A percentile compares a stretch with the other conserved stretches of the same genome.
Evolutionary conservation across 2,797 vertebrate species (phyloP).

Genomic region (Rhinophrynus dorsalis): DNA sequence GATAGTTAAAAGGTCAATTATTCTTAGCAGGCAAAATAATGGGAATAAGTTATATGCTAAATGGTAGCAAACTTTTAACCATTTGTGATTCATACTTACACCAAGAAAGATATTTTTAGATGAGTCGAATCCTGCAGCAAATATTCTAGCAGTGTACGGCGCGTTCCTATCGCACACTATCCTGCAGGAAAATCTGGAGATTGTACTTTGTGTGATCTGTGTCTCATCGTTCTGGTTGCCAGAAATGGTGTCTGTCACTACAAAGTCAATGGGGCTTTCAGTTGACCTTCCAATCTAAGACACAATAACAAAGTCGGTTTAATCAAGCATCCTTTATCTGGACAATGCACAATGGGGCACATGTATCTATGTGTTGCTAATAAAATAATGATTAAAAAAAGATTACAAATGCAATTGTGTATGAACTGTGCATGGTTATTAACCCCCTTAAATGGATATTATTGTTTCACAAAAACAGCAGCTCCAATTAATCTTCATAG

Average conservation of each 20-base stretch:
- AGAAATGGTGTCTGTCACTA: slow-evolving; percentile 95
- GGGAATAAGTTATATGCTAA: too few relatives aligned
- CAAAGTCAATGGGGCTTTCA: slow-evolving; percentile 96
- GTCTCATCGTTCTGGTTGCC: slow-evolving; percentile 87
- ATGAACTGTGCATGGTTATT: too few relatives aligned
- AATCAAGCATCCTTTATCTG: background rate
- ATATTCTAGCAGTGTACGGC: slow-evolving; percentile 91
- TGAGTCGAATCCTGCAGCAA: slow-evolving; percentile 96
- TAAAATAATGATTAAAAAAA: too few relatives aligned
- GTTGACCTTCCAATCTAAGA: slow-evolving; percentile 94
- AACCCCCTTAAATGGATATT: too few relatives aligned
- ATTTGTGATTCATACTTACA: slow-evolving; percentile 72
- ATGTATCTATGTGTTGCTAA: too few relatives aligned
- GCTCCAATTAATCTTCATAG: too few relatives aligned
- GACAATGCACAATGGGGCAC: too few relatives aligned
- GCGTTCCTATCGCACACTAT: slow-evolving; percentile 91
- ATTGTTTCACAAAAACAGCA: too few relatives aligned
- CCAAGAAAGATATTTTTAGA: slow-evolving; percentile 99
- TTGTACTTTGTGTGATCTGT: slow-evolving; percentile 96
- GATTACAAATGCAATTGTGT: too few relatives aligned
- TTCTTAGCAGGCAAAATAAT: too few relatives aligned
- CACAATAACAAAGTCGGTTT: slow-evolving; percentile 10
- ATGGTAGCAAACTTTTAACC: too few relatives aligned
- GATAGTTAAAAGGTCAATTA: too few relatives aligned
- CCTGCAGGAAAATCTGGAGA: slow-evolving; percentile 95